These are phyloP conservation scores for Tuberolachnus salignus DNA, from an alignment of 2,888 invertebrate species.

Conservation along the genomic window DNA sequence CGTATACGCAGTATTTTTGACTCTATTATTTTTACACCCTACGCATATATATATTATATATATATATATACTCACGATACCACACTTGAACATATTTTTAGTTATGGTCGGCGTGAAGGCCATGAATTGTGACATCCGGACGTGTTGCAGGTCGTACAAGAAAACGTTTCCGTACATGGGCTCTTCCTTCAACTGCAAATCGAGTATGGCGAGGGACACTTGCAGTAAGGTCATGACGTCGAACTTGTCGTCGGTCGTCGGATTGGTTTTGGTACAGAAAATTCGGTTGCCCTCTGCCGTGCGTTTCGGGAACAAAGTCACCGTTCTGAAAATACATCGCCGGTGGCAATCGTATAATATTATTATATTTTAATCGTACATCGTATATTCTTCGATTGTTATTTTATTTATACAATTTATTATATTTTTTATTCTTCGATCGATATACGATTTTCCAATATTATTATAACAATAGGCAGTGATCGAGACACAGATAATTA, in stretches of 20 bases:
- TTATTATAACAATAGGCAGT: too few relatives aligned
- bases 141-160: slow-evolving; percentile 13
- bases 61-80: slow-evolving; percentile 32
- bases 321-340: neutral
- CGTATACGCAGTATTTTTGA: too few relatives aligned
- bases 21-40: too few relatives aligned
- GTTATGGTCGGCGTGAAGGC: slow-evolving; percentile 34
- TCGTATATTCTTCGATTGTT: too few relatives aligned
- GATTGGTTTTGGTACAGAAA: neutral
- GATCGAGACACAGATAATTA: too few relatives aligned
- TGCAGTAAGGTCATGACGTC: neutral
- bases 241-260: neutral
- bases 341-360: neutral
- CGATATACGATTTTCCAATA: too few relatives aligned
- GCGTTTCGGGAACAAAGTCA: slow-evolving; percentile 20
- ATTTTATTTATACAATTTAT: too few relatives aligned
- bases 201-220: neutral
- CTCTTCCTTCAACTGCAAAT: slow-evolving; percentile 29
- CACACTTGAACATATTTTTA: slow-evolving; percentile 26
- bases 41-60: too few relatives aligned
- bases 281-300: slow-evolving; percentile 29
- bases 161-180: slow-evolving; percentile 14
- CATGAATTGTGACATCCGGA: slow-evolving; percentile 31
- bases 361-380: neutral
- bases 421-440: too few relatives aligned